A percentile compares a stretch with the other conserved stretches of the same genome.
Conservation (phyloP, 2,113 vertebrate genomes). For the Anoplopoma fimbria region DNA sequence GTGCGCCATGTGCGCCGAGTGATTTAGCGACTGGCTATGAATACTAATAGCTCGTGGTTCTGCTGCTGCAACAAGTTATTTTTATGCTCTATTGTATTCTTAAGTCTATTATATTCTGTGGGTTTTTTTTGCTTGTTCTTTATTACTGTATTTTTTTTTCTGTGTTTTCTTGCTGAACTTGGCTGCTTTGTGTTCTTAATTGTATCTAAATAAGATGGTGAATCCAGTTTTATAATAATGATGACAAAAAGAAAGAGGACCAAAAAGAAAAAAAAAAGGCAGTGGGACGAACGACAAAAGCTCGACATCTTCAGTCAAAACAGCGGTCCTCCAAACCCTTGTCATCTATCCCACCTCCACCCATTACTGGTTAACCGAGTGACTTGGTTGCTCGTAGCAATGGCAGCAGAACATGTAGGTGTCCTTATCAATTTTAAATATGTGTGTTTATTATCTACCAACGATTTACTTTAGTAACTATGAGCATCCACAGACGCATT, state of each 20-base stretch:
- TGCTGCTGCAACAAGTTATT: neutral
- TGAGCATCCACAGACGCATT: too few species aligned
- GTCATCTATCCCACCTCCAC: constrained; percentile 15
- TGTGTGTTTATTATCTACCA: too few species aligned
- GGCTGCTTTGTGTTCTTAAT: neutral
- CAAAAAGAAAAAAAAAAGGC: neutral
- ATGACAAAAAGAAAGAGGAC: neutral
- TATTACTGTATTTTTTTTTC: neutral
- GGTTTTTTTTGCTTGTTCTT: neutral
- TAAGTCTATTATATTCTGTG: neutral
- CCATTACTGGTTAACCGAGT: neutral
- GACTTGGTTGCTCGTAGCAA: too few species aligned
- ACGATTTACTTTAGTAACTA: too few species aligned
- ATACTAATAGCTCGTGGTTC: constrained; percentile 15
- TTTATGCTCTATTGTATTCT: neutral
- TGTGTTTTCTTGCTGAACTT: neutral
- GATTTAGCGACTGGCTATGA: constrained; percentile 28
- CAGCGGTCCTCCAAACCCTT: constrained; percentile 1
- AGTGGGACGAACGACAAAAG: neutral
- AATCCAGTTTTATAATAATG: neutral
- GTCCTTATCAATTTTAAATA: too few species aligned
- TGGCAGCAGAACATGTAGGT: too few species aligned
- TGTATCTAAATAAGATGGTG: neutral
- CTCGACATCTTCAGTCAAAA: too few species aligned
- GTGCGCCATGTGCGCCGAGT: neutral